Percentiles rank a stretch among this genome's conserved stretches.
phyloP scores from a whole-genome alignment of 2,797 vertebrate species.

The Petrocephalus sullivani region DNA sequence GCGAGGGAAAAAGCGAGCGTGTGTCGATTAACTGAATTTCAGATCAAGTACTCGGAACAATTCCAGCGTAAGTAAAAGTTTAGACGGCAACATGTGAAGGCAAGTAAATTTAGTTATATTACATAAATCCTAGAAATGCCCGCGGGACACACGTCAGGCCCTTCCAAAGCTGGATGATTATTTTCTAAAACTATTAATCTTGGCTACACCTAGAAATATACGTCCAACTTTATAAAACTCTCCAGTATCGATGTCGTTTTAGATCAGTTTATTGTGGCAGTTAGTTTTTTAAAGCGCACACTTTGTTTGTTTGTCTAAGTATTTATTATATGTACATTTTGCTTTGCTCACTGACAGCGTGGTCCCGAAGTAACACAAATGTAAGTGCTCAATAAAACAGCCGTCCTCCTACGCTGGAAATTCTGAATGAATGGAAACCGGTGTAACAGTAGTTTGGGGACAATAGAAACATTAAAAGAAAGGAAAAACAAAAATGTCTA shows the following conservation, averaged over 20 bases:
- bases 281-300: background rate
- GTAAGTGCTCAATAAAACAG: background rate
- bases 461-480: background rate
- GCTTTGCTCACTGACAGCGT: background rate
- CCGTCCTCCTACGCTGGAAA: background rate
- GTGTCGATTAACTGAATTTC: background rate
- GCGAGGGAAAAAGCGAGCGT: background rate
- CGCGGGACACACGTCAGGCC: background rate
- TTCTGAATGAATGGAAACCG: background rate
- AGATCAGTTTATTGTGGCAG: background rate
- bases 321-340: background rate
- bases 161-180: background rate
- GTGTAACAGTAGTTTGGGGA: background rate
- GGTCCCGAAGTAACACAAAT: background rate
- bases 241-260: background rate
- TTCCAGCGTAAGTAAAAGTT: background rate
- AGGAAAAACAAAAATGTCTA: background rate
- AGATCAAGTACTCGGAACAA: background rate
- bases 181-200: background rate
- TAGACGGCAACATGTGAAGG: background rate
- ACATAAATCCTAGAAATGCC: background rate
- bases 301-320: background rate
- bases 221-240: background rate
- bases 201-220: background rate
- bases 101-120: background rate